Evolutionary conservation across 2,888 invertebrate genomes (phyloP), one percentile per base, ranked within the genome.

Genomic region (Homarus gammarus): DNA sequence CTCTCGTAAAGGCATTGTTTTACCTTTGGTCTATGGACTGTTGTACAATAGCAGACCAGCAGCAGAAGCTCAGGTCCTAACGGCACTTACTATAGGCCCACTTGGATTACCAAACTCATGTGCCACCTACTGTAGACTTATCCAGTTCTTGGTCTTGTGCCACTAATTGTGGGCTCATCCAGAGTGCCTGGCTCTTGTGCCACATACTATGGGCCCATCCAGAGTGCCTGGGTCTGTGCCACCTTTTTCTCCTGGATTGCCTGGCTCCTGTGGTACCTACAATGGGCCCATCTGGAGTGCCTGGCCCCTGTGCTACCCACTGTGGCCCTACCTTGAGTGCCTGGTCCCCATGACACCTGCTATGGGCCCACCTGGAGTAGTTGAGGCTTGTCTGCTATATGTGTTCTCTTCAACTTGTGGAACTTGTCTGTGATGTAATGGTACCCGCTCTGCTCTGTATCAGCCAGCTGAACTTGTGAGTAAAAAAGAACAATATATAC

Each of bases 391-490:
- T 77, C 18, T 49, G 51, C 49, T 77, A n/a, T 36, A 49, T 77
- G 38, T 77, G 77, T 77, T 49, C 77, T 77, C 31, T 77, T 49
- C 49, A 77, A 49, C 77, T 49, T 31, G 49, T 77, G 49, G 49
- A 82, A 82, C 81, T 82, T 82, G 68, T 64, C 81, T 82, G 81
- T 82, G 81, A 82, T 82, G 81, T 82, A 68, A 61, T 82, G 64
- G 36, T 68, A 68, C 81, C 81, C 81, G 31, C 64, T 64, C 61
- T 82, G 81, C 81, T 82, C 81, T 82, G 81, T 82, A 82, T 64
- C 81, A 82, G 68, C 61, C 81, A 40, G 81, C 81, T 82, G 61
- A 82, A 82, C 56, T 82, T 81, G 27, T 73, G 73, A 82, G 68
- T 82, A 82, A 82, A 82, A 31, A 56, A 51, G 10, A 56, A 79